Base-by-base conservation (phyloP, 2,888 invertebrate genomes). In the Cartodere bifasciata region DNA sequence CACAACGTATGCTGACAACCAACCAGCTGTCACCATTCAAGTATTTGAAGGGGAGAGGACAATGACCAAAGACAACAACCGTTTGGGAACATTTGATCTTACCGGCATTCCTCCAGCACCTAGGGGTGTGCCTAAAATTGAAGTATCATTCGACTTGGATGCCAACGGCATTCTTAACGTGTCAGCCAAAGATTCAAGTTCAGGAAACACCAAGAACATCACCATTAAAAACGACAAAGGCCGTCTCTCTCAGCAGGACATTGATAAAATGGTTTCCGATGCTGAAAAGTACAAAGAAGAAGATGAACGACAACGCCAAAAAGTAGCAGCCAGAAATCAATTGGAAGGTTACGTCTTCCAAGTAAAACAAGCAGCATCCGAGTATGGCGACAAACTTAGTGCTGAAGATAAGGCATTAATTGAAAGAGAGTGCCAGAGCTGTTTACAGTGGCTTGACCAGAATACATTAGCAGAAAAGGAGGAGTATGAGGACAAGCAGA, bases 11-110 rank as follows among this genome's bases (percentile, higher is more conserved):
- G 51, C 73, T 6, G 77, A 78, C 55, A 75, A 77, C 50, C 77
- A 78, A 48, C 65, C 70, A 3, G 70, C 65, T 6, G 73, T 73
- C 23, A 61, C 64, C 25, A 68, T 73, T 40, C 66, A 67, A 54
- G 71, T 71, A 16, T 67, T 56, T 44, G 70, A 84, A 53, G 82
- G 82, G 16, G 82, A 83, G 57, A 75, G 88, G 40, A 83, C 87
- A 28, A 86, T 90, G 87, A 90, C 88, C 45, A 87, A 83, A 55
- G 88, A 90, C 57, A 91, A 91, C 67, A 85, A 92, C 61, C 67
- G 88, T 36, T 72, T 95, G 38, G 94, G 65, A 2, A 65, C 59
- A 1, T 65, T 65, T 41, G 63, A 64, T 41, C 45, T 65, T 24
- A 52, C 56, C 3, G 72, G 70, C 3, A 68, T 70, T 15, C 65